Evolutionary conservation across 2,113 vertebrate genomes (phyloP).

Genomic region (Oreochromis niloticus): DNA sequence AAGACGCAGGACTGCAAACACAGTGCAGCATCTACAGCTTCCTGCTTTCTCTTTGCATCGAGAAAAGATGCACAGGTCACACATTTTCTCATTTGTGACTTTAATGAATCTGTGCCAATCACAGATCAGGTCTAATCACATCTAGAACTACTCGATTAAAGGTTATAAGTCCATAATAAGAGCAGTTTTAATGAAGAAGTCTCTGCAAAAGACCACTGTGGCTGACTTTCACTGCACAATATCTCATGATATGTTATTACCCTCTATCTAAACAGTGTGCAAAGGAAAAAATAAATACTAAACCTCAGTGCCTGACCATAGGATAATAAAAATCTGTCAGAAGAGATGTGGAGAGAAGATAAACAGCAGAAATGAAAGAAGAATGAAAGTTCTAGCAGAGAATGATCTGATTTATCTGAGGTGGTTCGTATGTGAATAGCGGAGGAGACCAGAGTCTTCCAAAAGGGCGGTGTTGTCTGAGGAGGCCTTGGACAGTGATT

Average conservation of each 20-base stretch:
- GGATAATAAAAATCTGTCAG: not conserved
- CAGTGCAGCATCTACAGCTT: slow-evolving; percentile 10
- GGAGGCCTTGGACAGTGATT: slow-evolving; percentile 61
- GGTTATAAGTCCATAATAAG: not conserved
- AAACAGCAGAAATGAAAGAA: not conserved
- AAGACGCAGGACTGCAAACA: slow-evolving; percentile 16
- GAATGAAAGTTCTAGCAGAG: slow-evolving; percentile 6
- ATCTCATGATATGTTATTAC: not conserved
- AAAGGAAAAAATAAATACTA: not conserved
- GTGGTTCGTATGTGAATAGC: slow-evolving; percentile 7
- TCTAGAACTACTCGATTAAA: not conserved
- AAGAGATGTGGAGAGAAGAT: not conserved
- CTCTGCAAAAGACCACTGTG: not conserved
- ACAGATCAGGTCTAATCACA: not conserved
- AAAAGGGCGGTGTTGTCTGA: slow-evolving; percentile 29
- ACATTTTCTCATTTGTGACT: not conserved
- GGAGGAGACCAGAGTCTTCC: slow-evolving; percentile 13
- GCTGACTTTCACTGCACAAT: not conserved
- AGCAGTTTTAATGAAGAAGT: not conserved
- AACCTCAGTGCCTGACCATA: not conserved
- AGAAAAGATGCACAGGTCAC: not conserved
- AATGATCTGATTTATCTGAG: slow-evolving; percentile 27
- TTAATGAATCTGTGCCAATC: not conserved
- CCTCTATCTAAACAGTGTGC: not conserved
- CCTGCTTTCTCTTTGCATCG: not conserved